These are phyloP conservation scores for Sebastes paucispinis DNA, from an alignment of 2,797 vertebrate genomes.

Conservation along the genomic window DNA sequence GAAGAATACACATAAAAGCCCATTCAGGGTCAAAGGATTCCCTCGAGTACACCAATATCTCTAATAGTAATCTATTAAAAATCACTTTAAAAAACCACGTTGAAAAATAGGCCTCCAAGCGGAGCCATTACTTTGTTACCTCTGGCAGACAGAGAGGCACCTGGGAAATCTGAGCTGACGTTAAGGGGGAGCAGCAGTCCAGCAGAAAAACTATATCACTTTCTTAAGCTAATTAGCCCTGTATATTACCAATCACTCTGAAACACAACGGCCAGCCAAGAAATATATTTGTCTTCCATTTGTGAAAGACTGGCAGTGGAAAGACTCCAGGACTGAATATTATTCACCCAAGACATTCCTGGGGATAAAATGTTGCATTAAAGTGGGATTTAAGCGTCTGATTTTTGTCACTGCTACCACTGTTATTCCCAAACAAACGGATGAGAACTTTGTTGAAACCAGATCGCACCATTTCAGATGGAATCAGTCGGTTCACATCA, in stretches of 20 bases:
- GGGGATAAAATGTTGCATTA: conserved; percentile 52
- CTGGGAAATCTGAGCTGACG: conserved; percentile 81
- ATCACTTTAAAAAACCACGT: conserved; percentile 49
- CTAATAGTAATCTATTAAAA: conserved; percentile 76
- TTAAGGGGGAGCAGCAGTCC: conserved; percentile 58
- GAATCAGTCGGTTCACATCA: neutral
- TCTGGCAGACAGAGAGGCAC: conserved; percentile 83
- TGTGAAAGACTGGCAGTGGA: conserved; percentile 65
- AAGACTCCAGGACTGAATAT: conserved; percentile 53
- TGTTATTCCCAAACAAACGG: conserved; percentile 24
- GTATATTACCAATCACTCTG: conserved; percentile 77
- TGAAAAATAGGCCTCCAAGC: conserved; percentile 66
- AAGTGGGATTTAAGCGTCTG: conserved; percentile 55
- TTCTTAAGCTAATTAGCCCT: conserved; percentile 79
- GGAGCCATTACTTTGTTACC: conserved; percentile 77
- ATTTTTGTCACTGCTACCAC: conserved; percentile 53
- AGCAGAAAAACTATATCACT: conserved; percentile 69
- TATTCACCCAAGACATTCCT: conserved; percentile 65
- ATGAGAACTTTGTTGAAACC: neutral
- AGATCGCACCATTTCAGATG: neutral
- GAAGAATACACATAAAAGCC: conserved; percentile 40
- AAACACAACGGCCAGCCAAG: conserved; percentile 75
- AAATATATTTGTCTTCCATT: conserved; percentile 81
- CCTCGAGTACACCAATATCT: conserved; percentile 63
- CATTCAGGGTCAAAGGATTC: conserved; percentile 54